Evolutionary conservation across 1,140 invertebrate genomes (phyloP).

Genomic region (Zaprionus ornatus): DNA sequence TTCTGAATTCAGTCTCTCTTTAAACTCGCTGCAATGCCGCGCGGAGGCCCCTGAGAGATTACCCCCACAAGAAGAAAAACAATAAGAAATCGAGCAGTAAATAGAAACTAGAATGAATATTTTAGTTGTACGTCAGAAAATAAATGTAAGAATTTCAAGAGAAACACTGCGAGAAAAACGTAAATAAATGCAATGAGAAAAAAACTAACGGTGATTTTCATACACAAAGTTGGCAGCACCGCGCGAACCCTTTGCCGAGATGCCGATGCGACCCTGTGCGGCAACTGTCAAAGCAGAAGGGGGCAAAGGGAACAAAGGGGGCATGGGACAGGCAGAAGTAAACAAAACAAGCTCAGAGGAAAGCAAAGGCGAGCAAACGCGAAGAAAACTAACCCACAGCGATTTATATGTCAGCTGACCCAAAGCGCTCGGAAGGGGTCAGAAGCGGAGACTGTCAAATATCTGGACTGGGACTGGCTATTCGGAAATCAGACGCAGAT

Average conservation of each 20-base stretch:
- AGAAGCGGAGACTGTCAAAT: conserved; percentile 47
- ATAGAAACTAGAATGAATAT: conserved; percentile 64
- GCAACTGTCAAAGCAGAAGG: conserved; percentile 22
- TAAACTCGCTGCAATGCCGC: conserved; percentile 21
- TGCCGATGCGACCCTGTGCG: conserved; percentile 39
- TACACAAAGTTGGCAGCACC: conserved; percentile 43
- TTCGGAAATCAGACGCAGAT: conserved; percentile 32
- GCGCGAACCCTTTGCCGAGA: background rate
- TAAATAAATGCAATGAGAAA: conserved; percentile 50
- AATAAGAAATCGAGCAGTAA: conserved; percentile 14
- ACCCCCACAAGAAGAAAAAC: conserved; percentile 23
- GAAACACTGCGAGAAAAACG: conserved; percentile 37
- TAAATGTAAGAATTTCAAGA: conserved; percentile 68
- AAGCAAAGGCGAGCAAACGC: conserved; percentile 42
- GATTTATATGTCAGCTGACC: conserved; percentile 68
- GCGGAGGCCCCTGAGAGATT: conserved; percentile 15
- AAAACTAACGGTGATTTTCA: conserved; percentile 34
- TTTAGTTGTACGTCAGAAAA: conserved; percentile 76
- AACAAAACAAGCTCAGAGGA: conserved; percentile 18
- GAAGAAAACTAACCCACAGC: conserved; percentile 54
- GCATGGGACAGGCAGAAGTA: background rate
- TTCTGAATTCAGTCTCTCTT: no score
- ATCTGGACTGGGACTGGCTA: conserved; percentile 9
- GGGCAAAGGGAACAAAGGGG: background rate
- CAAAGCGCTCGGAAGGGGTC: conserved; percentile 14